Evolutionary conservation across 2,113 vertebrate genomes (phyloP), one percentile per base, ranked within the genome.

Genomic region (Uria aalge): DNA sequence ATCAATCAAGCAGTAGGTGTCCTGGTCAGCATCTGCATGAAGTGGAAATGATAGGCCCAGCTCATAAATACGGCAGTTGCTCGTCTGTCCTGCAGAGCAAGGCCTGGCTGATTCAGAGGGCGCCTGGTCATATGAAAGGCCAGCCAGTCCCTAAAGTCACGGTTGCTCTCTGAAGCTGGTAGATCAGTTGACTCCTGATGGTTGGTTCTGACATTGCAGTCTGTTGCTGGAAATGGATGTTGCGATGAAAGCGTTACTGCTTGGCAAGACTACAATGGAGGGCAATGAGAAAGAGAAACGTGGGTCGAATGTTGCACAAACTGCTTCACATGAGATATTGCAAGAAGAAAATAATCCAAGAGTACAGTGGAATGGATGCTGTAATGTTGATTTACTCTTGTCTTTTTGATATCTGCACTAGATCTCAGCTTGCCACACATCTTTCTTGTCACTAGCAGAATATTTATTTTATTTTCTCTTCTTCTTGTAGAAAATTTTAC

Each of bases 401-500:
- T 32, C 9, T 55, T 62, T 81, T 76, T 59, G 41, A 29, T 63
- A 59, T 9, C 63, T 84, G 26, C 52, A 6, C 30, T 57, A 56
- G 32, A n/a, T 36, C 38, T 53, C 62, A 47, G 36, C 32, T 62
- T 86, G 43, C 41, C 79, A 66, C n/a, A 53, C 47, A n/a, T 26
- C 56, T 88, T 23, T 69, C 38, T 77, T 27, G 9, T 74, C 62
- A 20, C 36, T 45, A 67, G 68, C 83, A 79, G 75, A 55, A 9
- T 36, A 66, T 63, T 97, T 38, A 97, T 50, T 75, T 79, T 30
- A 6, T 66, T 87, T 55, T 96, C 67, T 84, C 20, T 56, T 95
- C 78, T 80, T 24, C 5, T 68, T 93, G 77, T 96, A 99, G 99
- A 97, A 99, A 99, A 95, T 99, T 99, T 97, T 99, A 99, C 97